phyloP scores from a whole-genome alignment of 2,797 vertebrate species.

The Helicolenus hilgendorfi region DNA sequence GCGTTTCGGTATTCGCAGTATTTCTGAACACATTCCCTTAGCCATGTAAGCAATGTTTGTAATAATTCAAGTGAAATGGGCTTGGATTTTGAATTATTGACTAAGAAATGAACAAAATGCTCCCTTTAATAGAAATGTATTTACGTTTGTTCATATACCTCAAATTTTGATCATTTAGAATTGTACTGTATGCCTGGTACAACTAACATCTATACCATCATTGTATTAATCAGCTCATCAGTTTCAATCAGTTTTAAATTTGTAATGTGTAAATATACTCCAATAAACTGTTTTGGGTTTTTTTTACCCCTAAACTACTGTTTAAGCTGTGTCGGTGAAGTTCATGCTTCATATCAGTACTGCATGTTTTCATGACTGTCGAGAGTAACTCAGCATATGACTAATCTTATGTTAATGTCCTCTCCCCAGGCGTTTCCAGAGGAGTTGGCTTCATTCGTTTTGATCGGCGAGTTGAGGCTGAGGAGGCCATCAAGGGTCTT shows the following conservation, averaged over 20 bases:
- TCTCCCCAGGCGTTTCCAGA: conserved; percentile 93
- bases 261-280: not conserved
- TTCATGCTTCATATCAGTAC: not conserved
- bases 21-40: not conserved
- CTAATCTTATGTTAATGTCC: not conserved
- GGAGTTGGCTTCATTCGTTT: conserved; percentile 99
- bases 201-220: not conserved
- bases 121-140: not conserved
- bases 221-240: not conserved
- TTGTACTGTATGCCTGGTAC: not conserved
- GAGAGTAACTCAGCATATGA: not conserved
- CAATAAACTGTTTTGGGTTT: not conserved
- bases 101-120: not conserved
- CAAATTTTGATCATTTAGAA: not conserved
- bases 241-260: not conserved
- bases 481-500: conserved; percentile 99
- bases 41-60: not conserved
- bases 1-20: not conserved
- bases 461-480: conserved; percentile 97
- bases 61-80: not conserved
- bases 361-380: not conserved
- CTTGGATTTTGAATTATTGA: not conserved
- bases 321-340: not conserved
- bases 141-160: not conserved
- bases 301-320: not conserved